phyloP scores from a whole-genome alignment of 2,797 vertebrate species.

The Selene dorsalis region DNA sequence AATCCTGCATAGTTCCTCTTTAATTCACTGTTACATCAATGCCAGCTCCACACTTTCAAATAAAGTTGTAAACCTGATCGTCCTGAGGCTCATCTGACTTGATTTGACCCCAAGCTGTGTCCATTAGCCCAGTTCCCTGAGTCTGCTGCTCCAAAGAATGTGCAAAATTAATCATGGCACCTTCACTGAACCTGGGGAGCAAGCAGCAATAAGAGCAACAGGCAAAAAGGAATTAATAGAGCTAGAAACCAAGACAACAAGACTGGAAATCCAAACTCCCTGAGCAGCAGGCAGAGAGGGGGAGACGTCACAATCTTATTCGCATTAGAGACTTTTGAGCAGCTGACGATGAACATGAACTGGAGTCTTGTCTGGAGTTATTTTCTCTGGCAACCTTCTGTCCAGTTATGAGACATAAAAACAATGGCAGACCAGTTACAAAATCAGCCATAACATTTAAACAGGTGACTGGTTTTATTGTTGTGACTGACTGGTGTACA shows the following conservation, averaged over 20 bases:
- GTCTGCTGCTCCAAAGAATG: background rate
- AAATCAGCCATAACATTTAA: too few species aligned
- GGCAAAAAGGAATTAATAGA: background rate
- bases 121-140: background rate
- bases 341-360: background rate
- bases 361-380: background rate
- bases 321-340: background rate
- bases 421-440: conserved; percentile 10
- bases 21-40: background rate
- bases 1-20: too few species aligned
- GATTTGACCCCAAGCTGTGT: background rate
- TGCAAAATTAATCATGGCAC: background rate
- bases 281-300: background rate
- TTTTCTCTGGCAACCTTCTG: conserved; percentile 2
- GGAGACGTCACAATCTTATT: background rate
- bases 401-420: conserved; percentile 31
- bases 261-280: background rate
- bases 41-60: background rate
- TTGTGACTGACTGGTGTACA: too few species aligned
- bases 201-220: background rate
- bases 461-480: too few species aligned
- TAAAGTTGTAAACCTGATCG: background rate
- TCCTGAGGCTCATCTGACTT: background rate
- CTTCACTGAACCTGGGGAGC: background rate
- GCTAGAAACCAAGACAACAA: background rate